Evolutionary conservation across 2,888 invertebrate species (phyloP).

Genomic region (Lepidochrysops patricia): DNA sequence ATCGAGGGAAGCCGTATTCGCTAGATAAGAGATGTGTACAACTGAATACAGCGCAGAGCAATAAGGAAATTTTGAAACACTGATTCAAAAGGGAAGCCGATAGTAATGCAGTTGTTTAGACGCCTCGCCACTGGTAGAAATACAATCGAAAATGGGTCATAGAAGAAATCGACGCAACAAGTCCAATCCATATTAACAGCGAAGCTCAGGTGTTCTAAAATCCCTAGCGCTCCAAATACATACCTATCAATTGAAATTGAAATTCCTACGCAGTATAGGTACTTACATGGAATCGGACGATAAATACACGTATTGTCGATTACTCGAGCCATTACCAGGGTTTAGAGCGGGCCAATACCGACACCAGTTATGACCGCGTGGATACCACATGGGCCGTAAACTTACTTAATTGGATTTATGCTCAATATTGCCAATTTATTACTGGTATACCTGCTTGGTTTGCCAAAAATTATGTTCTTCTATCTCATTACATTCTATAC

Average conservation of each 20-base stretch:
- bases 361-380: conserved; percentile 4
- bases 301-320: conserved; percentile 23
- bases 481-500: no score
- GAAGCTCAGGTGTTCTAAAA: conserved; percentile 12
- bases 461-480: no score
- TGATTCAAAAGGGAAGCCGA: no score
- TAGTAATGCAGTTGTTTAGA: no score
- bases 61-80: no score
- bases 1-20: no score
- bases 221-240: conserved; percentile 11
- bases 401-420: conserved; percentile 10
- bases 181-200: conserved; percentile 4
- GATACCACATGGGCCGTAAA: not conserved
- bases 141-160: not conserved
- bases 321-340: conserved; percentile 18
- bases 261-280: conserved; percentile 12
- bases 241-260: conserved; percentile 14
- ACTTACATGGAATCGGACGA: conserved; percentile 20
- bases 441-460: not conserved
- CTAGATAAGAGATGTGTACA: no score
- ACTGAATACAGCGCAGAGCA: no score
- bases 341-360: not conserved
- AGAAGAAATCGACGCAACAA: not conserved
- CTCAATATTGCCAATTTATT: conserved; percentile 8
- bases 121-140: no score